phyloP scores from a whole-genome alignment of 1,140 invertebrate genomes.

The Chelonus insularis region DNA sequence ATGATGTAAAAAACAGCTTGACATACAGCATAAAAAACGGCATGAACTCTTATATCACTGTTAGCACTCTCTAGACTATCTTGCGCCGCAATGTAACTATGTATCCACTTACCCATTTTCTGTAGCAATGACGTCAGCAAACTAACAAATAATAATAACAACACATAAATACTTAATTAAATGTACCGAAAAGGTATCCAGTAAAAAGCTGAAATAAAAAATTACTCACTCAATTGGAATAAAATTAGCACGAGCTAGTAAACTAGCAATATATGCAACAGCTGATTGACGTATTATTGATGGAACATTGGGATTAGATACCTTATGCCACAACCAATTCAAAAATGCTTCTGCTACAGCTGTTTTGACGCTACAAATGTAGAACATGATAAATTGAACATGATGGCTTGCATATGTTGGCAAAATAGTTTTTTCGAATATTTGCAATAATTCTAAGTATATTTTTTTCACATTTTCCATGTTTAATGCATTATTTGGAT shows the following conservation, averaged over 20 bases:
- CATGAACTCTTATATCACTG: conserved; percentile 69
- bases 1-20: conserved; percentile 90
- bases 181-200: background rate
- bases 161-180: background rate
- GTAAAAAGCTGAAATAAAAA: background rate
- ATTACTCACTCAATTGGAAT: conserved; percentile 67
- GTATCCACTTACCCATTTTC: conserved; percentile 73
- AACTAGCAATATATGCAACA: conserved; percentile 75
- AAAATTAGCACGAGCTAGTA: conserved; percentile 72
- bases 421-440: conserved; percentile 76
- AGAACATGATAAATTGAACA: conserved; percentile 80
- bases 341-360: conserved; percentile 70
- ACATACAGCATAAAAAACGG: conserved; percentile 86
- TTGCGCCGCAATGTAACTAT: conserved; percentile 71
- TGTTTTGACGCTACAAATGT: conserved; percentile 72
- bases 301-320: conserved; percentile 68
- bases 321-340: conserved; percentile 76
- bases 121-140: conserved; percentile 61
- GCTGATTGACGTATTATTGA: conserved; percentile 70
- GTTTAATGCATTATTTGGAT: conserved; percentile 45
- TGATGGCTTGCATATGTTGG: conserved; percentile 74
- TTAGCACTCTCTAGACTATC: conserved; percentile 59
- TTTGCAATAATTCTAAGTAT: conserved; percentile 61
- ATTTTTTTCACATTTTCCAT: conserved; percentile 53
- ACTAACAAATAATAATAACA: conserved; percentile 4